Conservation (phyloP, 2,797 vertebrate genomes). For the Hephaestus fuliginosus region DNA sequence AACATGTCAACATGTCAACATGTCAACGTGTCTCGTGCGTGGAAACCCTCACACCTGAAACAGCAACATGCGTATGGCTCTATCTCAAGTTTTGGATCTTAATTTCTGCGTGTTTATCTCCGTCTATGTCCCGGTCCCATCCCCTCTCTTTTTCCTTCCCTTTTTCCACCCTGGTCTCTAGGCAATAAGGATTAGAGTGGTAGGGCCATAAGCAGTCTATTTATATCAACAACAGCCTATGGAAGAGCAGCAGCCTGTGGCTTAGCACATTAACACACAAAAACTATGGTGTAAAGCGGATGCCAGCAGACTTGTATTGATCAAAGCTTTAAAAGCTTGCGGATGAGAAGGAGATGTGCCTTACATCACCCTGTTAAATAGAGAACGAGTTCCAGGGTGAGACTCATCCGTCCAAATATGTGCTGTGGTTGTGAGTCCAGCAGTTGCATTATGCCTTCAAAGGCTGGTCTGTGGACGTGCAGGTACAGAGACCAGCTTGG, state of each 20-base stretch:
- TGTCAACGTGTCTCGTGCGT: not conserved
- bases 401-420: conserved; percentile 44
- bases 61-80: conserved; percentile 6
- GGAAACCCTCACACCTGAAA: conserved; percentile 52
- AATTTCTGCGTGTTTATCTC: conserved; percentile 38
- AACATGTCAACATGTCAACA: conserved; percentile 17
- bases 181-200: conserved; percentile 71
- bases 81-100: conserved; percentile 33
- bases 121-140: conserved; percentile 21
- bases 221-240: conserved; percentile 75
- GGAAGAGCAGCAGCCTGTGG: conserved; percentile 66
- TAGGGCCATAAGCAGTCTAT: conserved; percentile 72
- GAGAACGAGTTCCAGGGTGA: conserved; percentile 35
- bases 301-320: conserved; percentile 51
- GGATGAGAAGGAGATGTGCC: conserved; percentile 48
- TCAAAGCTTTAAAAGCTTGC: conserved; percentile 57
- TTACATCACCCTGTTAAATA: conserved; percentile 57
- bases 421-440: conserved; percentile 37
- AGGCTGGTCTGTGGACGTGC: conserved; percentile 23
- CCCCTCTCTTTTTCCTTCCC: conserved; percentile 35
- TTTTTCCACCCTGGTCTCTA: conserved; percentile 73
- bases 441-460: conserved; percentile 43
- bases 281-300: conserved; percentile 52
- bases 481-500: conserved; percentile 30
- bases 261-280: conserved; percentile 79